A percentile compares a stretch with the other conserved stretches of the same genome.
Conservation (phyloP, 2,888 invertebrate species). For the Microplitis manilae region DNA sequence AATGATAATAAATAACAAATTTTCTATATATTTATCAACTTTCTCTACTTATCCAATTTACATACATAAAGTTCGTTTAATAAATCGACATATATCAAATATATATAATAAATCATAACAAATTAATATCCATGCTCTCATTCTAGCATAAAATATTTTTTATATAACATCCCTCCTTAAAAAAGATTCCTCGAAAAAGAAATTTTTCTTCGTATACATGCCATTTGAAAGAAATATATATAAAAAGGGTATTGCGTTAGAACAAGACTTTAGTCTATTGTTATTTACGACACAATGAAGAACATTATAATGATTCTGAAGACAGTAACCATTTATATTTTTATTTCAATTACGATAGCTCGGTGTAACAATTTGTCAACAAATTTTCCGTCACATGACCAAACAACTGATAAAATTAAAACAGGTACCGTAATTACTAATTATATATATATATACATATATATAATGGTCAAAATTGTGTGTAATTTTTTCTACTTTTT, state of each 20-base stretch:
- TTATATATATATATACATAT: no score
- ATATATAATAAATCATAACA: background rate
- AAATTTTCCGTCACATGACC: background rate
- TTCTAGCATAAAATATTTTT: background rate
- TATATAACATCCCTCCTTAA: conserved; percentile 20
- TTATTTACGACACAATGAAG: background rate
- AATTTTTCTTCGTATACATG: background rate
- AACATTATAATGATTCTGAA: background rate
- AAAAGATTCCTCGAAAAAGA: background rate
- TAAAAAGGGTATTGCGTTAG: background rate
- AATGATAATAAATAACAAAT: background rate
- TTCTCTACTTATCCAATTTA: background rate
- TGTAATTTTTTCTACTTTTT: background rate
- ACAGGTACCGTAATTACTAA: background rate
- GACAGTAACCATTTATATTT: background rate
- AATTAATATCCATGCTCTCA: background rate
- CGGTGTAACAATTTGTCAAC: background rate
- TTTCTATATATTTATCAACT: background rate
- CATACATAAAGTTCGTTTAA: background rate
- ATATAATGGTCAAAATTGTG: background rate
- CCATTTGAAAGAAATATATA: background rate
- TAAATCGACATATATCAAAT: background rate
- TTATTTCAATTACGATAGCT: background rate
- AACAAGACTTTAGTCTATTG: background rate
- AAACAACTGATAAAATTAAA: background rate